Base-by-base conservation (phyloP, 2,797 vertebrate species). In the Aulostomus chinensis region DNA sequence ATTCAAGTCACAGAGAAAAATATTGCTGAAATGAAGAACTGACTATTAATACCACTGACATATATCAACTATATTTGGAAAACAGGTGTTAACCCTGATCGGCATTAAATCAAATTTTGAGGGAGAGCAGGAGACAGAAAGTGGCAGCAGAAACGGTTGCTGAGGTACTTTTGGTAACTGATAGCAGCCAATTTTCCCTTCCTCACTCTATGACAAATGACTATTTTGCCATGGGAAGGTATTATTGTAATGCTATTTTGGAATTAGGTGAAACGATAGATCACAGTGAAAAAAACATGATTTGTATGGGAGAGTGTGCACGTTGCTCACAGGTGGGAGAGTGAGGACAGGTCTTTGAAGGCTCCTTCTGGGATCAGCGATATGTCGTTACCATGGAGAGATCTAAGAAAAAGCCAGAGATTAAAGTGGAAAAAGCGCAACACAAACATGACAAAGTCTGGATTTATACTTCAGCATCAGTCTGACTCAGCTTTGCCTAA, bases 381-480 rank as follows among this genome's bases (percentile, higher is more conserved):
- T 79, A 99, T 94, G 64, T 99, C 97, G 60, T 98, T 99, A 62
- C 97, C 97, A 78, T 99, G 97, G 58, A 99, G 92, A 80, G 97
- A 99, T 58, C 97, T 99, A 24, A 28, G 59, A 43, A 41, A 65
- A 26, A 18, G 13, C 2, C 1, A 72, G 37, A 6, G 13, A 25
- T 10, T 10, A 53, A 30, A 49, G 46, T 60, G 14, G 22, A 25
- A 57, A 45, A 57, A 9, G 17, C 30, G 6, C n/a, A n/a, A 11
- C 17, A 28, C 4, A 34, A n/a, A 54, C 15, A 15, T 37, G 14
- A 16, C 28, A 38, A 51, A 30, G 9, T 32, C 17, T 50, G 13
- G 9, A 26, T 56, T 1, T 6, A 35, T 30, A 52, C 35, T 53
- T 38, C 1, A 41, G 22, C 18, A 37, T 20, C 13, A 11, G 14